Base-by-base conservation (phyloP, 2,797 vertebrate genomes). In the Euthynnus affinis region DNA sequence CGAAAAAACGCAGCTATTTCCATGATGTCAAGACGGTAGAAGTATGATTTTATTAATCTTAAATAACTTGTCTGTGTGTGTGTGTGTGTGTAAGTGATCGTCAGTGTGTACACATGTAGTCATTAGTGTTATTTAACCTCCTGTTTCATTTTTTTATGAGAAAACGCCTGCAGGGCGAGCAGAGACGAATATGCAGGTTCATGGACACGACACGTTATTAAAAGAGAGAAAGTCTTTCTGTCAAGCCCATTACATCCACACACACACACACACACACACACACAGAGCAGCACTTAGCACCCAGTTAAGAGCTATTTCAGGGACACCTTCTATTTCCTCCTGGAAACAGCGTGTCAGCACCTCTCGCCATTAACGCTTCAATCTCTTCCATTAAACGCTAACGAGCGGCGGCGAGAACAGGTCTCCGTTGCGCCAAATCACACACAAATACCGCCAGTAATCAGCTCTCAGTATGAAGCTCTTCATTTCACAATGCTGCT, bases 251-350 rank as follows among this genome's bases (percentile, higher is more conserved):
- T 13, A 42, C 40, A 53, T n/a, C n/a, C 74, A 61, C 80, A 42
- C 74, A 79, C 65, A 81, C 58, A 77, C 70, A 67, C 55, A 57
- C 40, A 73, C 64, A 71, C 59, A 66, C 52, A 74, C 63, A 74
- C 57, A 72, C 56, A 46, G n/a, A 61, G 63, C 20, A 18, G 68
- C 84, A 91, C 84, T 88, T 89, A 86, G 79, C 85, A 83, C 76
- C 78, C 78, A 68, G 84, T 90, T 91, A 91, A 91, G 87, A 89
- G 89, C 77, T 82, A 83, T 91, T 92, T 91, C 87, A 90, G 82
- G 88, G 86, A 90, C 88, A 87, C 79, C 79, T 83, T 86, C 73
- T 72, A 86, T 91, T 86, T 90, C 87, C 88, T 85, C 60, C 58
- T 48, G 74, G 83, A 77, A 86, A 89, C 83, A 81, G 82, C 57